Conservation (phyloP, 2,888 invertebrate species). For the Hirtodrosophila alboralis region DNA sequence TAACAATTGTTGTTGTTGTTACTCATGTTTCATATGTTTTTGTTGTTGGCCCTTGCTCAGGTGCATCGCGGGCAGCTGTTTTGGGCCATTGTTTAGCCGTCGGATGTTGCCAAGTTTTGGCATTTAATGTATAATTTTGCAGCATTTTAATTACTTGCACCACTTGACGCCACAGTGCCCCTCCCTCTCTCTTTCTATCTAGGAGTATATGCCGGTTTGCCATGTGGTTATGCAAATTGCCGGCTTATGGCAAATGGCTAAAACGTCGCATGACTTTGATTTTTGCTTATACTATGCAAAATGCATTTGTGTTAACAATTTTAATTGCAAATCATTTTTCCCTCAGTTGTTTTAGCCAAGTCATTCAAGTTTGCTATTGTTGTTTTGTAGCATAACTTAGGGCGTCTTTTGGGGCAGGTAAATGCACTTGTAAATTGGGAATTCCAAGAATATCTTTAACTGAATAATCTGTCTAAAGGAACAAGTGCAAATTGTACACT, state of each 20-base stretch:
- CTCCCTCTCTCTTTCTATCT: no score
- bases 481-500: no score
- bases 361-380: conserved; percentile 25
- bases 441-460: no score
- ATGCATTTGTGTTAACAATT: conserved; percentile 50
- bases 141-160: conserved; percentile 70
- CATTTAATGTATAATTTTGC: conserved; percentile 78
- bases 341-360: conserved; percentile 26
- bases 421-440: conserved; percentile 17
- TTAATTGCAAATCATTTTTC: conserved; percentile 58
- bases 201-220: no score
- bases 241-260: conserved; percentile 47
- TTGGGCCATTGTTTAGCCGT: conserved; percentile 68
- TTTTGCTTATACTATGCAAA: conserved; percentile 50
- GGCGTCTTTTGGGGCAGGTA: conserved; percentile 16
- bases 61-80: conserved; percentile 72
- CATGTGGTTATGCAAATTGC: conserved; percentile 70
- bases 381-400: conserved; percentile 35
- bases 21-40: conserved; percentile 17
- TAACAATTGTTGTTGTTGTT: conserved; percentile 27
- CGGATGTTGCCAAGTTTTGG: conserved; percentile 73
- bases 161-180: no score
- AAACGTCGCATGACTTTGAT: conserved; percentile 65
- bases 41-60: conserved; percentile 57
- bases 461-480: no score